These are phyloP conservation scores for Entomobrya multifasciata DNA, from an alignment of 2,888 invertebrate genomes.

Conservation along the genomic window DNA sequence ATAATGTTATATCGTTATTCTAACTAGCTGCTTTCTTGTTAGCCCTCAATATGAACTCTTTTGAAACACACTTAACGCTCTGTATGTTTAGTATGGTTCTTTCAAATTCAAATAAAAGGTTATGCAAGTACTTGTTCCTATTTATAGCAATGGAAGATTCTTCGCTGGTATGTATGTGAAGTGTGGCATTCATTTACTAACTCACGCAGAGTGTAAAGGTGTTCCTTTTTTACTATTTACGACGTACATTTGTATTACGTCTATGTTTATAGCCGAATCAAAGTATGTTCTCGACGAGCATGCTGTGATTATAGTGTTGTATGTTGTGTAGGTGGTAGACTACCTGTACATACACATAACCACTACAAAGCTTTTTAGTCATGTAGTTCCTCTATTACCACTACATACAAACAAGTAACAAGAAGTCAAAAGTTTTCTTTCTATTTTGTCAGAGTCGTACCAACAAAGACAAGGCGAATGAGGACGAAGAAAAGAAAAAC, in stretches of 20 bases:
- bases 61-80: slow-evolving; percentile 14
- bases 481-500: slow-evolving; percentile 29
- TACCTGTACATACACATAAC: not conserved
- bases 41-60: not conserved
- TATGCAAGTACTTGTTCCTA: slow-evolving; percentile 11
- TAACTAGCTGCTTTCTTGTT: not conserved
- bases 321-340: not conserved
- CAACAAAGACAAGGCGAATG: slow-evolving; percentile 16
- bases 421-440: slow-evolving; percentile 16
- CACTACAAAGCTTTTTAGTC: not conserved
- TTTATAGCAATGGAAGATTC: slow-evolving; percentile 3
- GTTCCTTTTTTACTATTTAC: slow-evolving; percentile 29
- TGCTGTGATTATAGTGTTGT: slow-evolving; percentile 57
- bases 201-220: not conserved
- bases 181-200: not conserved
- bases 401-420: slow-evolving; percentile 19
- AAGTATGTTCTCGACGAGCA: slow-evolving; percentile 28
- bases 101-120: slow-evolving; percentile 48
- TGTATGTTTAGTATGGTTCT: slow-evolving; percentile 33
- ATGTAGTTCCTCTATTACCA: not conserved
- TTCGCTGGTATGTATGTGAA: not conserved
- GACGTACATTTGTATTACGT: slow-evolving; percentile 50
- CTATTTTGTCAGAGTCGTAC: not conserved
- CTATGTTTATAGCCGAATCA: slow-evolving; percentile 59
- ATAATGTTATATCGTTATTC: not conserved